These are phyloP conservation scores for Pterostichus madidus DNA, from an alignment of 2,888 invertebrate species.

Conservation along the genomic window DNA sequence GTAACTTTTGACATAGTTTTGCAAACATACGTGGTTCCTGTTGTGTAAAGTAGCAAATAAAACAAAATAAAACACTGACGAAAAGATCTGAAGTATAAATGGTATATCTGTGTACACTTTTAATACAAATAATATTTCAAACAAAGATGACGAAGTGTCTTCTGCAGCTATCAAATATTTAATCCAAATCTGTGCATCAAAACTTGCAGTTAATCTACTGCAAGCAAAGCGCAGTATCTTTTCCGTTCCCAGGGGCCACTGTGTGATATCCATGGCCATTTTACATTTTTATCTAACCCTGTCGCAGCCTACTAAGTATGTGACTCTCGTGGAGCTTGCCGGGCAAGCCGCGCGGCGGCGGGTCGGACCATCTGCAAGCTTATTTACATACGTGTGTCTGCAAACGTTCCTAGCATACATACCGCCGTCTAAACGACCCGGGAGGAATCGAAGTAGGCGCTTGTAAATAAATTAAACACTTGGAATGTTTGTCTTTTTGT, in stretches of 20 bases:
- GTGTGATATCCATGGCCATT: slow-evolving; percentile 26
- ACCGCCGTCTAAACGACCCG: slow-evolving; percentile 33
- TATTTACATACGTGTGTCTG: slow-evolving; percentile 15
- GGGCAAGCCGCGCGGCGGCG: background rate
- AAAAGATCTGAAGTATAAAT: too few relatives aligned
- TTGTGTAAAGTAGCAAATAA: too few relatives aligned
- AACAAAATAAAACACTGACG: too few relatives aligned
- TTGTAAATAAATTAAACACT: slow-evolving; percentile 39
- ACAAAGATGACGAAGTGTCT: too few relatives aligned
- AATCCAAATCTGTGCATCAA: background rate
- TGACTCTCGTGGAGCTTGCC: slow-evolving; percentile 26
- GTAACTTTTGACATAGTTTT: too few relatives aligned
- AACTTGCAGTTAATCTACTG: background rate
- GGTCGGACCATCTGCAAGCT: background rate
- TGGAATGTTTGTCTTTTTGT: slow-evolving; percentile 17
- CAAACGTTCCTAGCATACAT: slow-evolving; percentile 24
- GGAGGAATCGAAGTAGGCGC: slow-evolving; percentile 54
- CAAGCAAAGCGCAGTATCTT: background rate
- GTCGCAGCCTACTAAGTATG: slow-evolving; percentile 38
- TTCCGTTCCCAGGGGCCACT: slow-evolving; percentile 6
- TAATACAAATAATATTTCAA: too few relatives aligned
- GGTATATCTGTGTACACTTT: too few relatives aligned
- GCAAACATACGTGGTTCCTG: too few relatives aligned
- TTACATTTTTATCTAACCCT: slow-evolving; percentile 37
- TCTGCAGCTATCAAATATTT: background rate